Base-by-base conservation (phyloP, 2,888 invertebrate genomes). In the Corbicula japonica region DNA sequence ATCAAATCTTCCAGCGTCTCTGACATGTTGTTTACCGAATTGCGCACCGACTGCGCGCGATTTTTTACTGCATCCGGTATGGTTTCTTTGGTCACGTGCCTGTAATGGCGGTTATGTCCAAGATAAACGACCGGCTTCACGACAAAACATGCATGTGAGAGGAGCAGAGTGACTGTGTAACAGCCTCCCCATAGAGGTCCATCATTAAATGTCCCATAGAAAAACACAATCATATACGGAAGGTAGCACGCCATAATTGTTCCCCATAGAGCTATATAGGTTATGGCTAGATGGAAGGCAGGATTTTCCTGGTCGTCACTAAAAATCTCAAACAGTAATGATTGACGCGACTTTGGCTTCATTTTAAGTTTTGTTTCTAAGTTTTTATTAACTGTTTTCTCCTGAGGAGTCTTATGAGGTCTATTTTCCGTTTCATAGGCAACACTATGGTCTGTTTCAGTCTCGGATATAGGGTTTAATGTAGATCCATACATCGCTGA, bases 71-170 rank as follows among this genome's bases (percentile, higher is more conserved):
- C 65, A 52, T 84, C 75, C 6, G 86, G 86, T n/a, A 86, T 76
- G 10, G 79, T 79, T 54, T 85, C 70, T 61, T 80, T 86, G 1
- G 83, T 84, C 12, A 82, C 81, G 6, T 71, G 58, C 56, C 86
- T 68, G 56, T 82, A 86, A 38, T 84, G 79, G 1, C 83, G 71
- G 38, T 88, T 87, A 63, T 88, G 88, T 15, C 83, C 81, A 5
- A 88, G 76, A 60, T 87, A 87, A 15, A 88, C 76, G 18, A 85
- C 52, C 2, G 86, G 86, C 60, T 87, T 88, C 12, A 80, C 28
- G n/a, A 75, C 82, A 77, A 86, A 88, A 48, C 86, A 83, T 10
- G 77, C 21, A 61, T 85, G 86, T 12, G 79, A 77, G 12, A 85
- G 21, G 15, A 86, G 75, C 23, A 86, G 38, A 2, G 80, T 77